phyloP scores from a whole-genome alignment of 1,140 invertebrate species.

The Bombus balteatus region DNA sequence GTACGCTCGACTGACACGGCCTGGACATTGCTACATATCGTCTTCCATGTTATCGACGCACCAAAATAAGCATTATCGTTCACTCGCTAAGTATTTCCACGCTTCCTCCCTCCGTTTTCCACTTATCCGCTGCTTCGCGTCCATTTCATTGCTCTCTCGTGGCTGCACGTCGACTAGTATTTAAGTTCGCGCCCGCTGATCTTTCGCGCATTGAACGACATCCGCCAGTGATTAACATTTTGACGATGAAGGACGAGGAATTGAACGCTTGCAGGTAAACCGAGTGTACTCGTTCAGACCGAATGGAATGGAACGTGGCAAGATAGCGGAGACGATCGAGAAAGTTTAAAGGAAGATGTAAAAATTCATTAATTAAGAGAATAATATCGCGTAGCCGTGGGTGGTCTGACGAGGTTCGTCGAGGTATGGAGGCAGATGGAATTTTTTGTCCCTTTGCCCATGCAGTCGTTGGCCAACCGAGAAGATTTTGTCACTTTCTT shows the following conservation, averaged over 20 bases:
- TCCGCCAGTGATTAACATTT: background rate
- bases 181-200: background rate
- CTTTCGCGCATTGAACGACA: background rate
- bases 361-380: slow-evolving; percentile 47
- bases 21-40: slow-evolving; percentile 37
- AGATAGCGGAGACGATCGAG: slow-evolving; percentile 5
- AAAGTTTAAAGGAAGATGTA: background rate
- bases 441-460: background rate
- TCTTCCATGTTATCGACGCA: slow-evolving; percentile 54
- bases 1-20: slow-evolving; percentile 49
- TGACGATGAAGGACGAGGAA: no score
- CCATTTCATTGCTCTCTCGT: background rate
- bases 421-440: background rate
- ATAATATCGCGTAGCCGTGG: slow-evolving; percentile 14
- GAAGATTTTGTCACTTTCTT: background rate
- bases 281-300: no score
- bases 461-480: background rate
- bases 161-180: background rate
- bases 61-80: slow-evolving; percentile 52
- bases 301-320: rapidly evolving
- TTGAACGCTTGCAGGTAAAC: background rate
- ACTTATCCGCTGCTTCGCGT: no score
- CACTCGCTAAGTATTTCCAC: background rate
- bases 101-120: background rate
- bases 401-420: slow-evolving; percentile 11